Evolutionary conservation across 2,888 invertebrate species (phyloP), one percentile per base, ranked within the genome.

Genomic region (Sinodicranocentrus sp.): DNA sequence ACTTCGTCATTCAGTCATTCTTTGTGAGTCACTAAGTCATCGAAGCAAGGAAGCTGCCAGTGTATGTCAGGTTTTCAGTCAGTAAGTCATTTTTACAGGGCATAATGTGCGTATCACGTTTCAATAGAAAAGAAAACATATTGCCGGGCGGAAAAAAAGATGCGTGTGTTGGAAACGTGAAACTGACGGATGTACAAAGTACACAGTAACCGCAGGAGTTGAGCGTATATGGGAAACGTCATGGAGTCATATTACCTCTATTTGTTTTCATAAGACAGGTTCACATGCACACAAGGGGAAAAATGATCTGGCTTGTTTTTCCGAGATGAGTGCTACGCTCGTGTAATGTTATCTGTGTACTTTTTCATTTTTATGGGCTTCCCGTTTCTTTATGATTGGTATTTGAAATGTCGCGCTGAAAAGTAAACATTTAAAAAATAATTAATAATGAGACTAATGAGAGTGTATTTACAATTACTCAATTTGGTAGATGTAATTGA

Each of bases 81-180:
- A 61, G 25, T 71, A 71, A 71, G 71, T 73, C 72, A 73, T 61
- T 73, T 73, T 73, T 61, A 61, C 72, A 61, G 61, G 44, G 59
- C 72, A 73, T 73, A 73, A 73, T 73, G 72, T 73, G 61, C 72
- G 43, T 73, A 59, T 73, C 72, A 73, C 72, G 72, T 73, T 73
- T 73, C 72, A 54, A 15, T n/a, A 54, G 28, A 33, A 57, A 39
- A 43, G 17, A 33, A 43, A 39, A 19, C 61, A 72, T 26, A 59
- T 39, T 21, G 23, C 28, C 52, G 1, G 33, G 25, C 17, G 26
- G 2, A 1, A 3, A 19, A 10, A 13, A n/a, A 6, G 13, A 23
- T 21, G 44, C 44, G 59, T 61, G 61, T 71, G 33, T 59, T 73
- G 59, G 72, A 61, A 73, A 73, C 72, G 25, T 73, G 72, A 73